Evolutionary conservation across 2,888 invertebrate genomes (phyloP).

Genomic region (Caenorhabditis sp.): DNA sequence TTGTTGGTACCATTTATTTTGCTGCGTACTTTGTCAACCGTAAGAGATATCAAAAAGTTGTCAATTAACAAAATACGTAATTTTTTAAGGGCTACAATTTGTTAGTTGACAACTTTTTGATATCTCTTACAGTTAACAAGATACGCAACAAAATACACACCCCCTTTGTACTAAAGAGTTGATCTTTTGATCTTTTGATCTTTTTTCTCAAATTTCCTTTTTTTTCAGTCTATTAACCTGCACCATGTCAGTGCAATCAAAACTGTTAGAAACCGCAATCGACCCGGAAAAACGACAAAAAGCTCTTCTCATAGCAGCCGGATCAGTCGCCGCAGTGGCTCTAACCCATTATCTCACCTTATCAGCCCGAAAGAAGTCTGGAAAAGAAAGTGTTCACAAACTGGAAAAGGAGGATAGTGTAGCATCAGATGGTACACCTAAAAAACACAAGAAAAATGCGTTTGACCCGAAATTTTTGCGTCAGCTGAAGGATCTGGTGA

Average conservation of each 20-base stretch:
- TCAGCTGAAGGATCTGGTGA: slow-evolving; percentile 71
- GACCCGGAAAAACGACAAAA: slow-evolving; percentile 69
- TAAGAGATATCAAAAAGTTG: no score
- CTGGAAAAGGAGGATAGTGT: slow-evolving; percentile 49
- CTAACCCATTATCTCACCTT: slow-evolving; percentile 31
- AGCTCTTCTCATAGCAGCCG: slow-evolving; percentile 34
- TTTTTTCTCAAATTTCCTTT: neutral
- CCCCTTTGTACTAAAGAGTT: no score
- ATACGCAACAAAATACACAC: no score
- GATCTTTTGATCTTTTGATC: neutral
- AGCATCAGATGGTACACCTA: slow-evolving; percentile 41
- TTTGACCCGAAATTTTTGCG: slow-evolving; percentile 73
- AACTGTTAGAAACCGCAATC: slow-evolving; percentile 69
- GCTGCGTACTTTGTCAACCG: no score
- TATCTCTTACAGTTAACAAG: no score
- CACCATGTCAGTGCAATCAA: slow-evolving; percentile 73
- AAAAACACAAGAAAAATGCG: slow-evolving; percentile 47
- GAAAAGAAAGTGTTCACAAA: neutral
- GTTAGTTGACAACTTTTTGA: no score
- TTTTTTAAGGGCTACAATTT: no score
- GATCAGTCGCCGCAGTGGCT: slow-evolving; percentile 20
- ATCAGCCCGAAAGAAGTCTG: no score
- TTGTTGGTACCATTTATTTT: no score
- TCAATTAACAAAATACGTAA: no score
- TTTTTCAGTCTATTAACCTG: neutral